These are phyloP conservation scores for Shinisaurus crocodilurus DNA, from an alignment of 2,113 vertebrate species.

Conservation along the genomic window DNA sequence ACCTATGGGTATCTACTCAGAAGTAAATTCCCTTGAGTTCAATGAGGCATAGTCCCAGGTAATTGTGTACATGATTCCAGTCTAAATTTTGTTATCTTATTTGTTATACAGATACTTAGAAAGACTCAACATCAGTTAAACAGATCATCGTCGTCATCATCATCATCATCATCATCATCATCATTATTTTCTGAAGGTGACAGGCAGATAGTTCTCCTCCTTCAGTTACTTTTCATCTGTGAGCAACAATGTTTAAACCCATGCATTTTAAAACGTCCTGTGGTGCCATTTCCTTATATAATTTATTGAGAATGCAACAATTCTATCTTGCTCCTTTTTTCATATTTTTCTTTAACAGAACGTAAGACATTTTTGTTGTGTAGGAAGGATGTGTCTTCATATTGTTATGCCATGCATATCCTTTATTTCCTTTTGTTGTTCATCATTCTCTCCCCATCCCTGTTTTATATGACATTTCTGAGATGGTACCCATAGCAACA, in stretches of 20 bases:
- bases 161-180: too few relatives aligned
- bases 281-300: constrained; percentile 51
- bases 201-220: neutral
- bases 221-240: constrained; percentile 16
- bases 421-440: constrained; percentile 66
- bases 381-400: constrained; percentile 61
- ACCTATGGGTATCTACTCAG: neutral
- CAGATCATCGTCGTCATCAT: too few relatives aligned
- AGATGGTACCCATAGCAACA: constrained; percentile 83
- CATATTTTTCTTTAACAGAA: constrained; percentile 43
- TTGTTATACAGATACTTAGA: neutral
- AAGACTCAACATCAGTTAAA: constrained; percentile 26
- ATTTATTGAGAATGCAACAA: constrained; percentile 61
- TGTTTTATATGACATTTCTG: constrained; percentile 70
- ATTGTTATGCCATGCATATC: constrained; percentile 55
- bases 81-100: constrained; percentile 36
- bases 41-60: neutral
- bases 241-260: constrained; percentile 9
- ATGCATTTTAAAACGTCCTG: constrained; percentile 11
- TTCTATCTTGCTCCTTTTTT: constrained; percentile 45
- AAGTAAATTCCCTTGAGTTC: neutral
- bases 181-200: constrained; percentile 29
- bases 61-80: neutral
- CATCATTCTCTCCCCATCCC: constrained; percentile 61
- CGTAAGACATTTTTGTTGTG: constrained; percentile 39